phyloP scores from a whole-genome alignment of 2,888 invertebrate species.

The Tuta absoluta region DNA sequence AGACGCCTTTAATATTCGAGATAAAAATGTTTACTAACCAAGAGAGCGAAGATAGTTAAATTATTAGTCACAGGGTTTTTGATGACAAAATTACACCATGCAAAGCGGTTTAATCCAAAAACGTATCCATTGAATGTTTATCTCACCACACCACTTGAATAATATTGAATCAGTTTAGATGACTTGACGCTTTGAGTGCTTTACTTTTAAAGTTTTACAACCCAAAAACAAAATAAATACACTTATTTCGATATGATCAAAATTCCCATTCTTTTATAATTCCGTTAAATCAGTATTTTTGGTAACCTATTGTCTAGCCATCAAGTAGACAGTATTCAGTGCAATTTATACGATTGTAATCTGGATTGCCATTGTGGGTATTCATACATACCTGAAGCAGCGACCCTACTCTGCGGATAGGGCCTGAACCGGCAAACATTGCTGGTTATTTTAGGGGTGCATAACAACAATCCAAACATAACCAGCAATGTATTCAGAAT shows the following conservation, averaged over 20 bases:
- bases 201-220: no score
- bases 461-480: no score
- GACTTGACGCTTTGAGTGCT: no score
- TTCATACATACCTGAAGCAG: neutral
- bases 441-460: no score
- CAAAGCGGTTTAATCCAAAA: neutral
- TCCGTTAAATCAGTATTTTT: no score
- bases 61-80: neutral
- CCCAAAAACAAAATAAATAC: no score
- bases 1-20: slow-evolving; percentile 25
- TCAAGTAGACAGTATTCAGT: no score
- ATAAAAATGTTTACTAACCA: slow-evolving; percentile 29
- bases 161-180: neutral
- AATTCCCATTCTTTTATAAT: no score
- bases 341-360: neutral
- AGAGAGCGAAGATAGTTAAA: neutral
- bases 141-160: neutral
- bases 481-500: neutral
- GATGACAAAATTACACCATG: neutral
- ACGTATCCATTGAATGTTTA: neutral
- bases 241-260: no score
- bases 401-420: no score
- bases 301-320: no score
- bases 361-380: neutral
- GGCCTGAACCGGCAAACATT: no score